These are phyloP conservation scores for Haliclystus octoradiatus DNA, from an alignment of 30 jellyfish, hydroid and myxozoan genomes.

Conservation along the genomic window DNA sequence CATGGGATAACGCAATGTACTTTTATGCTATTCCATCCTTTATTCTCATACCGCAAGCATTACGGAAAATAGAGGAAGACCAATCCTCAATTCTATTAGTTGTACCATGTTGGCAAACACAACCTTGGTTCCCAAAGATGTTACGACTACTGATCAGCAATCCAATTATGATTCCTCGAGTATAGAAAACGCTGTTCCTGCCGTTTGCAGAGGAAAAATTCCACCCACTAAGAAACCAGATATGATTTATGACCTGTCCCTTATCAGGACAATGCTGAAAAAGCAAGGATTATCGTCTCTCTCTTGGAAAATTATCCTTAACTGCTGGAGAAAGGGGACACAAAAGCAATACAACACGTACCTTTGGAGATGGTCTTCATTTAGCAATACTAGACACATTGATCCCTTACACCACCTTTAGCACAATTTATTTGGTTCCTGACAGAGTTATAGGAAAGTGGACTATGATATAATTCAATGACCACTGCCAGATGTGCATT, in stretches of 20 bases:
- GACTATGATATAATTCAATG: too few relatives aligned
- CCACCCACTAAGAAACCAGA: constrained; percentile 2
- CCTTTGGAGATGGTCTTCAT: too few relatives aligned
- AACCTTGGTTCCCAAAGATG: constrained; percentile 13
- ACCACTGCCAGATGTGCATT: too few relatives aligned
- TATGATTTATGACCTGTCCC: neutral
- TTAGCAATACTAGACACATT: too few relatives aligned
- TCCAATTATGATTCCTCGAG: constrained; percentile 1
- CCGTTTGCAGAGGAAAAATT: neutral
- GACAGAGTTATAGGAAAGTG: too few relatives aligned
- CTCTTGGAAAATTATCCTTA: constrained; percentile 1
- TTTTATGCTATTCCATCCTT: constrained; percentile 42
- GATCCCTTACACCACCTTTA: too few relatives aligned
- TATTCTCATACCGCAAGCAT: constrained; percentile 6
- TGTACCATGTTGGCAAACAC: constrained; percentile 35
- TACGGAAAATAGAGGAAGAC: constrained; percentile 2
- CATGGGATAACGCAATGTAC: too few relatives aligned
- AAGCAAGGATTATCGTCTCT: neutral
- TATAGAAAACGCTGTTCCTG: constrained; percentile 3
- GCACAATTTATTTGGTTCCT: too few relatives aligned
- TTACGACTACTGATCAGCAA: neutral
- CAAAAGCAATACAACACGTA: too few relatives aligned
- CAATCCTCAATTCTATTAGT: constrained; percentile 5
- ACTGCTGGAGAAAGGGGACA: constrained; percentile 8
- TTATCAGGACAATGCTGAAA: neutral